Evolutionary conservation across 2,888 invertebrate genomes (phyloP).

Genomic region (Carterocephalus palaemon): DNA sequence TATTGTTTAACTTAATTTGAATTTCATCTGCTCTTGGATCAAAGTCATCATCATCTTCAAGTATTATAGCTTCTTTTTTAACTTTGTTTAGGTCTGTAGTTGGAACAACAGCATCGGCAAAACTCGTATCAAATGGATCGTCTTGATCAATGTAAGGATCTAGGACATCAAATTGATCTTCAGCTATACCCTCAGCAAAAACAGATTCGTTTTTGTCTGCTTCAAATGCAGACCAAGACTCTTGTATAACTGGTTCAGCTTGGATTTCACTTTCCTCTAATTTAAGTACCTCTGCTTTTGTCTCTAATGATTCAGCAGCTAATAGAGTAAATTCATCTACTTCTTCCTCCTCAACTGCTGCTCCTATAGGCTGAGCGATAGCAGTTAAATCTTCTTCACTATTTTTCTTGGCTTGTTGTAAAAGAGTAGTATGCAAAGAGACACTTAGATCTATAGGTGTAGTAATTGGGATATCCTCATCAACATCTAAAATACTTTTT

Average conservation of each 20-base stretch:
- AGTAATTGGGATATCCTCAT: conserved; percentile 82
- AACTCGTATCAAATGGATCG: conserved; percentile 92
- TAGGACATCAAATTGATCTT: conserved; percentile 66
- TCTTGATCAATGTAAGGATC: conserved; percentile 78
- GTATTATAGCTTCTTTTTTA: conserved; percentile 58
- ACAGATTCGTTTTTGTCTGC: conserved; percentile 69
- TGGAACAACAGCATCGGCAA: conserved; percentile 87
- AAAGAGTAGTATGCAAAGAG: conserved; percentile 77
- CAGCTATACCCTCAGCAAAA: conserved; percentile 67
- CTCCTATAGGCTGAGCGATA: conserved; percentile 30
- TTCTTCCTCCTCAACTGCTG: conserved; percentile 55
- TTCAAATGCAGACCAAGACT: conserved; percentile 84
- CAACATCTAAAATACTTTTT: conserved; percentile 86
- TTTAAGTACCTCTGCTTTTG: conserved; percentile 72
- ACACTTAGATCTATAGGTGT: conserved; percentile 85
- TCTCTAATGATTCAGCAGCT: conserved; percentile 86
- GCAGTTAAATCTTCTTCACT: conserved; percentile 35
- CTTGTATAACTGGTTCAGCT: conserved; percentile 66
- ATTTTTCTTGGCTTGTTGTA: conserved; percentile 63
- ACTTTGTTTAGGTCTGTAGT: conserved; percentile 54
- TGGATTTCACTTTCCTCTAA: conserved; percentile 63
- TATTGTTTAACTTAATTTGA: conserved; percentile 56
- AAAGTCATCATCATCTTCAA: conserved; percentile 78
- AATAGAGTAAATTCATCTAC: conserved; percentile 88
- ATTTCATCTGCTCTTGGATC: conserved; percentile 83